Base-by-base conservation (phyloP, 2,888 invertebrate species). In the Drosophila picticornis region DNA sequence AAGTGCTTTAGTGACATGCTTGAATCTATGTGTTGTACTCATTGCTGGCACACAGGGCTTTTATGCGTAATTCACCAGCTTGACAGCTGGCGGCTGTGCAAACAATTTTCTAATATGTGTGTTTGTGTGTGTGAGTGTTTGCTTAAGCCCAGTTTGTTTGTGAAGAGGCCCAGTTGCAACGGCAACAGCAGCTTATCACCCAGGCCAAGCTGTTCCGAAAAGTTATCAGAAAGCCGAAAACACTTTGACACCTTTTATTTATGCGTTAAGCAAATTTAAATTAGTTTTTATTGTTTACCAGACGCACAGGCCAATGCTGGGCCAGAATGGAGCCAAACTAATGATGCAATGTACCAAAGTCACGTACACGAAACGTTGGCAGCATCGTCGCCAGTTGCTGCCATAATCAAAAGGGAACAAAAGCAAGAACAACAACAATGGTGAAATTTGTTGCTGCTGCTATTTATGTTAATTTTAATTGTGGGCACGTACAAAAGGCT, bases 181-280 rank as follows among this genome's bases (percentile, higher is more conserved):
- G 59, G 38, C 65, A 80, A 40, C 60, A 48, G 50, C 63, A 66
- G 65, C 74, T 80, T 80, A 71, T 80, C 80, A 38, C 31, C 22
- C 25, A 29, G 27, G 34, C 22, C 75, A 57, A 75, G 67, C 58
- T 70, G 59, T 34, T 48, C 55, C 0, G n/a, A 68, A 73, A 81
- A 64, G 65, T 56, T 74, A 81, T 77, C 75, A 75, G 64, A 60
- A 75, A 75, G 63, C 75, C 72, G 61, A 61, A 69, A 71, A 73
- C 80, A 88, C 72, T 86, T 70, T 84, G 87, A 90, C 90, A 86
- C 87, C 90, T 81, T 80, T 78, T 84, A 75, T 84, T 77, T 83
- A 77, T 75, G 88, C 75, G 75, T 85, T 90, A 78, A 88, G 90
- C 87, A 88, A 86, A 83, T 87, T 88, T 86, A 86, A 83, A 87